Evolutionary conservation across 1,140 invertebrate genomes (phyloP).

Genomic region (Zaprionus inermis): DNA sequence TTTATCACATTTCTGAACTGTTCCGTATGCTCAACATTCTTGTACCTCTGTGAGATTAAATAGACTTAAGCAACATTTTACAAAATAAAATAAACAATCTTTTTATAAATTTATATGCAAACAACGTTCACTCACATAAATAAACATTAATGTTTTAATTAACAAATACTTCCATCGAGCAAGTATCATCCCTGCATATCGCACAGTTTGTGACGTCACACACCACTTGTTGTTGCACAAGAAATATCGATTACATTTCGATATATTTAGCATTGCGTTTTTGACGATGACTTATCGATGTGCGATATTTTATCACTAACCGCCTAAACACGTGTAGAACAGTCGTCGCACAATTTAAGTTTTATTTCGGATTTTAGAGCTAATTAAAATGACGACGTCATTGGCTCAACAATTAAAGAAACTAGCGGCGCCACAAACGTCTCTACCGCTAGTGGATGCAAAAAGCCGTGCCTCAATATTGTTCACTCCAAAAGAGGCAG

Average conservation of each 20-base stretch:
- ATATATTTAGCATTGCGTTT: background rate
- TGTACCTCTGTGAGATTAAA: slow-evolving; percentile 77
- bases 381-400: slow-evolving; percentile 87
- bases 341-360: slow-evolving; percentile 8
- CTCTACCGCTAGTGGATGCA: slow-evolving; percentile 87
- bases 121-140: background rate
- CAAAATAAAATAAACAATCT: slow-evolving; percentile 23
- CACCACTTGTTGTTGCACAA: background rate
- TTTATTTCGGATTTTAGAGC: slow-evolving; percentile 22
- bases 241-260: slow-evolving; percentile 19
- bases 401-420: slow-evolving; percentile 93
- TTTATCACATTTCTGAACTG: slow-evolving; percentile 36
- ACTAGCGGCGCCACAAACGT: slow-evolving; percentile 91
- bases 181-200: slow-evolving; percentile 6
- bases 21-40: slow-evolving; percentile 51
- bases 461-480: slow-evolving; percentile 92
- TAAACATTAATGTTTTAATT: background rate
- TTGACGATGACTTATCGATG: slow-evolving; percentile 14
- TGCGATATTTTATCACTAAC: background rate
- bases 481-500: slow-evolving; percentile 95
- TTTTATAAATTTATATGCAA: slow-evolving; percentile 13
- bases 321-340: slow-evolving; percentile 34
- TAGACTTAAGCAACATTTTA: slow-evolving; percentile 56
- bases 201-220: slow-evolving; percentile 18
- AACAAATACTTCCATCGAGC: background rate